Evolutionary conservation across 2,888 invertebrate species (phyloP).

Genomic region (Melanophora roralis): DNA sequence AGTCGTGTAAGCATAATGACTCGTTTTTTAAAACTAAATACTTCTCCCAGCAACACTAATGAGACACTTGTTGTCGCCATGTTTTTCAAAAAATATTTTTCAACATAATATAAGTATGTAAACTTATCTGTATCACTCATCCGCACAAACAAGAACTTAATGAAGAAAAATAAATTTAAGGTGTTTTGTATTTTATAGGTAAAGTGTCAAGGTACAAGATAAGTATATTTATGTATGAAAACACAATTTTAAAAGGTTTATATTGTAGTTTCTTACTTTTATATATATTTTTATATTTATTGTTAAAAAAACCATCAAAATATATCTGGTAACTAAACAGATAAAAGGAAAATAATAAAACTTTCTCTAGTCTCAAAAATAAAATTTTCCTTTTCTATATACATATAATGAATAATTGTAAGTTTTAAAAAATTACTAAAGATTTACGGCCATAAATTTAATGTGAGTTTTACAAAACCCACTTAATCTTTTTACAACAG

Average conservation of each 20-base stretch:
- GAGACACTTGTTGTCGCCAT: constrained; percentile 51
- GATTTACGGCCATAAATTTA: neutral
- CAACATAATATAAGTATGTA: neutral
- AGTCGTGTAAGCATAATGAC: constrained; percentile 20
- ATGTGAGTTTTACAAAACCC: neutral
- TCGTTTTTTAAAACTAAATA: constrained; percentile 16
- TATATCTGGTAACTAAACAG: too few species aligned
- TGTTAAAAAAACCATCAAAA: too few species aligned
- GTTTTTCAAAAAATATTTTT: constrained; percentile 19
- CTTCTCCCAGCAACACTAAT: constrained; percentile 41
- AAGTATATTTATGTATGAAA: neutral
- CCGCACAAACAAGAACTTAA: neutral
- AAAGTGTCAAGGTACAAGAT: constrained; percentile 44
- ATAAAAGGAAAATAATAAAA: neutral
- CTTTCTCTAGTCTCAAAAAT: neutral
- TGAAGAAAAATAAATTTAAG: neutral
- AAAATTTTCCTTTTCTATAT: neutral
- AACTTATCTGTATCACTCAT: neutral
- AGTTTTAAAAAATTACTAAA: neutral
- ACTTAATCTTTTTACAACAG: neutral
- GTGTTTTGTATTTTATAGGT: neutral
- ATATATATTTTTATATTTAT: too few species aligned
- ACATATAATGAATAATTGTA: neutral
- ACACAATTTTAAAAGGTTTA: neutral
- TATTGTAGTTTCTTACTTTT: too few species aligned